A percentile compares a stretch with the other conserved stretches of the same genome.
Evolutionary conservation across 2,113 vertebrate genomes (phyloP).

Genomic region (Platycercus adscitus): DNA sequence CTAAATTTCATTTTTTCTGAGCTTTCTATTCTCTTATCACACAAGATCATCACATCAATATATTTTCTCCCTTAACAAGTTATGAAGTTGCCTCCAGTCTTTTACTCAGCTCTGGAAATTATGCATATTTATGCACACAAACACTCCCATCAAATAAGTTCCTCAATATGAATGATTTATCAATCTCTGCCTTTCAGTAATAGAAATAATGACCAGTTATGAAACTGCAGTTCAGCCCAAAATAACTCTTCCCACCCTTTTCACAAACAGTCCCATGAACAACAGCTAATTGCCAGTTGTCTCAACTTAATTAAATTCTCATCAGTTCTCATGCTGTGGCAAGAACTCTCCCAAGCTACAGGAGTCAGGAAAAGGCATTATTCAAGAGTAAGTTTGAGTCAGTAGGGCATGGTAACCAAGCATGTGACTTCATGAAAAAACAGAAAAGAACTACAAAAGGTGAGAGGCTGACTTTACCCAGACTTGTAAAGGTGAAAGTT

Average conservation of each 20-base stretch:
- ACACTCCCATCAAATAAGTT: background rate
- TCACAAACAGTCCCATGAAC: constrained; percentile 34
- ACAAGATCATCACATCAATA: background rate
- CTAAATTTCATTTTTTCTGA: background rate
- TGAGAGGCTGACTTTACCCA: background rate
- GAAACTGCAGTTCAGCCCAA: constrained; percentile 59
- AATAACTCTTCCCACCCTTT: constrained; percentile 60
- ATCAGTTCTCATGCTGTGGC: background rate
- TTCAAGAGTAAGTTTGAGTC: background rate
- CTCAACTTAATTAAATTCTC: constrained; percentile 31
- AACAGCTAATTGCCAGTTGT: constrained; percentile 53
- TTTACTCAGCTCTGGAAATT: background rate
- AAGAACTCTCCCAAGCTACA: background rate
- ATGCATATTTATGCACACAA: background rate
- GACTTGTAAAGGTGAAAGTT: constrained; percentile 39
- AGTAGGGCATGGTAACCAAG: background rate
- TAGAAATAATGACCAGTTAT: constrained; percentile 42
- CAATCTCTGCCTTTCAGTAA: constrained; percentile 24
- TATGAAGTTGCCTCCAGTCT: background rate
- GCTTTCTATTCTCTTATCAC: background rate
- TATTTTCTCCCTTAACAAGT: background rate
- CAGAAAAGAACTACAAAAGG: background rate
- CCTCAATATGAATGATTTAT: background rate
- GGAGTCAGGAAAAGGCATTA: background rate
- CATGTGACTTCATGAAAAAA: background rate